phyloP scores from a whole-genome alignment of 2,113 vertebrate species.

The Strix uralensis region DNA sequence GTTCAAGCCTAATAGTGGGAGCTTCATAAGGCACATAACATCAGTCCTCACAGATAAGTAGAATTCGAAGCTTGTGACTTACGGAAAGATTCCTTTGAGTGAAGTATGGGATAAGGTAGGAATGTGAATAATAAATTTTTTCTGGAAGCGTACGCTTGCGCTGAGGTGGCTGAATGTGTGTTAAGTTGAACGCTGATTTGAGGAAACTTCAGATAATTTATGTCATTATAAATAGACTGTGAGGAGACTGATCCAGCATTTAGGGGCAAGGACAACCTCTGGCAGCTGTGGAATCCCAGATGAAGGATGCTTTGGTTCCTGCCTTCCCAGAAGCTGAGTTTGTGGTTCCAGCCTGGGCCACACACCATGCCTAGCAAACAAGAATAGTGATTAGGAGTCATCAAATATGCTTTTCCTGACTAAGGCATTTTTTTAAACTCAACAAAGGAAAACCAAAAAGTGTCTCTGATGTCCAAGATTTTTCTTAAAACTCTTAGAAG shows the following conservation, averaged over 20 bases:
- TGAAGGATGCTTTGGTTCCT: neutral
- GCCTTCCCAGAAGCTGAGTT: neutral
- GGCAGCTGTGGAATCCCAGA: conserved; percentile 8
- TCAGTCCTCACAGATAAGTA: neutral
- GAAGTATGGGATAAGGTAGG: neutral
- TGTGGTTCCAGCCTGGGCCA: conserved; percentile 33
- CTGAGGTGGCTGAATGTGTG: neutral
- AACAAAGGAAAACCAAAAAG: neutral
- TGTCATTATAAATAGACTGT: neutral
- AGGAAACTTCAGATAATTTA: neutral
- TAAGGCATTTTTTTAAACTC: neutral
- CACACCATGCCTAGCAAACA: neutral
- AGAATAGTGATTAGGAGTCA: neutral
- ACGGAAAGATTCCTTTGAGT: neutral
- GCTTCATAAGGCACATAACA: neutral
- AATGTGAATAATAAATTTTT: neutral
- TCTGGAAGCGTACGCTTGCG: neutral
- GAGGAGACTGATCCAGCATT: neutral
- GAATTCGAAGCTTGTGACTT: neutral
- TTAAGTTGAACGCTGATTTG: neutral
- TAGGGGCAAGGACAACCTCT: conserved; percentile 13
- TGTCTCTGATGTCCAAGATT: neutral
- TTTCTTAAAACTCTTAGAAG: neutral
- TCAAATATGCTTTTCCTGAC: conserved; percentile 22
- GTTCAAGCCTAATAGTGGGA: neutral